Percentiles rank a stretch among this genome's conserved stretches.
These are phyloP conservation scores for Nipponacmea schrenckii DNA, from an alignment of 2,888 invertebrate species.

Conservation along the genomic window DNA sequence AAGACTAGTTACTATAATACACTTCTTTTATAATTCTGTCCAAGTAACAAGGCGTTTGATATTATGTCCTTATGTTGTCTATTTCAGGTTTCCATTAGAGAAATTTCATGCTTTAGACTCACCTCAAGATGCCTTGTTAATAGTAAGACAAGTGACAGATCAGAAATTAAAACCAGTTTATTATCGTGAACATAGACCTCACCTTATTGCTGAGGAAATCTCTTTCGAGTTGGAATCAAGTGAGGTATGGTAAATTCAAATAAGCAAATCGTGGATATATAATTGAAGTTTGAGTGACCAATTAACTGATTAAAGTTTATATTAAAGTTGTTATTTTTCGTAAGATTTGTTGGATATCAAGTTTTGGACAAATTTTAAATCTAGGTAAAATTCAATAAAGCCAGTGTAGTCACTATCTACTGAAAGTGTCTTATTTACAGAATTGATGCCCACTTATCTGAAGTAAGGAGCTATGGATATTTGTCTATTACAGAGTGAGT, in stretches of 20 bases:
- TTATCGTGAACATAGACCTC: conserved; percentile 83
- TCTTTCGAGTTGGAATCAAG: conserved; percentile 71
- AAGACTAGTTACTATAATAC: too few relatives aligned
- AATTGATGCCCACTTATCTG: too few relatives aligned
- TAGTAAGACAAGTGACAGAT: conserved; percentile 81
- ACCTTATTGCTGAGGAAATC: conserved; percentile 84
- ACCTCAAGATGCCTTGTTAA: conserved; percentile 73
- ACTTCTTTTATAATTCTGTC: too few relatives aligned
- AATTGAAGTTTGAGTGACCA: neutral
- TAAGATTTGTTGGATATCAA: too few relatives aligned
- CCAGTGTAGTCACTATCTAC: too few relatives aligned
- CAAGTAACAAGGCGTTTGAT: too few relatives aligned
- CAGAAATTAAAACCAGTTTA: conserved; percentile 82
- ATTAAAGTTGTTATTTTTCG: too few relatives aligned
- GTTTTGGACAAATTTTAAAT: too few relatives aligned
- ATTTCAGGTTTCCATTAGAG: conserved; percentile 76
- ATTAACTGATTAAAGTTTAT: too few relatives aligned
- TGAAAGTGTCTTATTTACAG: too few relatives aligned
- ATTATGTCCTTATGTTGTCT: neutral
- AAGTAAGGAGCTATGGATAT: neutral
- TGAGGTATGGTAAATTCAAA: conserved; percentile 29
- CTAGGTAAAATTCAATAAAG: too few relatives aligned
- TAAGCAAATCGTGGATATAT: neutral
- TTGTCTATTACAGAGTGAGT: conserved; percentile 44
- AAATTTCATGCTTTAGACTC: conserved; percentile 84